These are phyloP conservation scores for Mugil cephalus DNA, from an alignment of 2,113 vertebrate species.

Conservation along the genomic window DNA sequence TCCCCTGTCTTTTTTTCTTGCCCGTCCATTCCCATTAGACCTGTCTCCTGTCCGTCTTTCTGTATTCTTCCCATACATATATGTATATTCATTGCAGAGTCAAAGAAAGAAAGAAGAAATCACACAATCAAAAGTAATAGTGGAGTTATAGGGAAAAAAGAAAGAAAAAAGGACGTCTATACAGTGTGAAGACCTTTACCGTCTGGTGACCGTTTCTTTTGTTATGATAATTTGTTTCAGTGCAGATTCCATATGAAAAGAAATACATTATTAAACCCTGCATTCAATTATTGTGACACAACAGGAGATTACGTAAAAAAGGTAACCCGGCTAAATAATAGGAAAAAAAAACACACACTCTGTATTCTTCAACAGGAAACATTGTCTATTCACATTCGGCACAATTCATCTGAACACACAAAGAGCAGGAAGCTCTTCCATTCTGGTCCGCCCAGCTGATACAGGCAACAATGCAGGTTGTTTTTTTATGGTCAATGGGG, in stretches of 20 bases:
- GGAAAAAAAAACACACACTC: slow-evolving; percentile 27
- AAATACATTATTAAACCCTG: slow-evolving; percentile 46
- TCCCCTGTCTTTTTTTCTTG: slow-evolving; percentile 10
- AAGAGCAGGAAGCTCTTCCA: slow-evolving; percentile 57
- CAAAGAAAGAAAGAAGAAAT: neutral
- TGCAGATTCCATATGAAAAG: slow-evolving; percentile 38
- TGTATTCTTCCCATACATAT: neutral
- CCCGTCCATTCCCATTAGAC: slow-evolving; percentile 41
- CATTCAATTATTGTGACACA: slow-evolving; percentile 61
- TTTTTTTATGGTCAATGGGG: slow-evolving; percentile 67
- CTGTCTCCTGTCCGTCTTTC: neutral
- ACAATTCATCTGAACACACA: slow-evolving; percentile 64
- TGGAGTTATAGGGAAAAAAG: slow-evolving; percentile 17
- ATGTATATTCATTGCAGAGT: neutral
- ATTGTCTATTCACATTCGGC: slow-evolving; percentile 64
- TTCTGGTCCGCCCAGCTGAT: slow-evolving; percentile 56
- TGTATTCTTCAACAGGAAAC: slow-evolving; percentile 60
- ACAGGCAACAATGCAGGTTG: slow-evolving; percentile 66
- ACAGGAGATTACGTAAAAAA: slow-evolving; percentile 61
- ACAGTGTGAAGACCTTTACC: slow-evolving; percentile 15
- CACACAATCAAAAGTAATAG: neutral
- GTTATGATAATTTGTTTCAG: slow-evolving; percentile 58
- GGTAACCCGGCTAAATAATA: slow-evolving; percentile 68
- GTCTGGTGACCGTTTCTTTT: slow-evolving; percentile 33
- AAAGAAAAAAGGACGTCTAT: no score